Conservation (phyloP, 2,797 vertebrate genomes). For the Pseudochirops corinnae region DNA sequence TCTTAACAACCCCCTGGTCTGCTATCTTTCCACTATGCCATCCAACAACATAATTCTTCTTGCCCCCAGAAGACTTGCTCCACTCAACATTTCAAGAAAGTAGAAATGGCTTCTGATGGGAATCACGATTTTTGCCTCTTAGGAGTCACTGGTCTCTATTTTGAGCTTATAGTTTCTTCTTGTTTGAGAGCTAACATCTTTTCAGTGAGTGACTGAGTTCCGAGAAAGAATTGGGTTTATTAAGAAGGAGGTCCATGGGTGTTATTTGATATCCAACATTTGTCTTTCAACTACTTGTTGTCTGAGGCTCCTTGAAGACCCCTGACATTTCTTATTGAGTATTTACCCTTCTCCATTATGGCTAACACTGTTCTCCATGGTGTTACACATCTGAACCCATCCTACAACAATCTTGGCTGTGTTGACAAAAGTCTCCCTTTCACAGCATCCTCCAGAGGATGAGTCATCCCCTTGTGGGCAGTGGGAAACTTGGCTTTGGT, state of each 20-base stretch:
- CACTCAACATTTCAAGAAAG: not conserved
- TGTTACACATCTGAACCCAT: constrained; percentile 74
- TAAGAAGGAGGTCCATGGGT: constrained; percentile 35
- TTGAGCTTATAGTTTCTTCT: not conserved
- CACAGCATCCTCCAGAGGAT: constrained; percentile 38
- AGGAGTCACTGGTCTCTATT: not conserved
- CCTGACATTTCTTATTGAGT: constrained; percentile 62
- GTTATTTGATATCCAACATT: constrained; percentile 59
- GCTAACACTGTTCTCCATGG: constrained; percentile 34
- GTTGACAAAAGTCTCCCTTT: constrained; percentile 67
- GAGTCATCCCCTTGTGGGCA: constrained; percentile 73
- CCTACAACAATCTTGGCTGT: constrained; percentile 52
- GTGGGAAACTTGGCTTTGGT: constrained; percentile 68
- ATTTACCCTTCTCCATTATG: constrained; percentile 45
- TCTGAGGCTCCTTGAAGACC: constrained; percentile 60
- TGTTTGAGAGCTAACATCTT: not conserved
- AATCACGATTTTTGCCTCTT: not conserved
- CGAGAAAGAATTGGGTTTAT: constrained; percentile 31
- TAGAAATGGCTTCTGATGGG: not conserved
- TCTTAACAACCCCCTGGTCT: not conserved
- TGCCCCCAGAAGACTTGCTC: not conserved
- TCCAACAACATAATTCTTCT: not conserved
- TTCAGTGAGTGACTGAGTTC: not conserved
- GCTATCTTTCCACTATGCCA: not conserved
- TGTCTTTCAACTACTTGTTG: constrained; percentile 57